Evolutionary conservation across 2,888 invertebrate species (phyloP), one percentile per base, ranked within the genome.

Genomic region (Carabus problematicus): DNA sequence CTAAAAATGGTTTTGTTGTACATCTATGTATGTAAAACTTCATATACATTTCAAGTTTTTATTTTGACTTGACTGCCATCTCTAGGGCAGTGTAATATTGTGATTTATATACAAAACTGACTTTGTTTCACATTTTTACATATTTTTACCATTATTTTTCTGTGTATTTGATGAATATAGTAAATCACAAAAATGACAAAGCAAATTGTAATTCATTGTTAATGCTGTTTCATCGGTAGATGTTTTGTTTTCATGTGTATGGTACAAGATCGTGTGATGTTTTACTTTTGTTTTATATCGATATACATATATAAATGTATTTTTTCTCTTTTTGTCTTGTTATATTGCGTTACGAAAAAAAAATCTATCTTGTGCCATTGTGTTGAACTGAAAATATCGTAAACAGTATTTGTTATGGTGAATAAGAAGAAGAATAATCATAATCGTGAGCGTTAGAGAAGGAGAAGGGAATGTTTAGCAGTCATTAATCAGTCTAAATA

Each of bases 311-410:
- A 29, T 29, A 29, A 29, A 29, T 29, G 29, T 61, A 47, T 61
- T 64, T 63, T 55, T 29, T 29, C 29, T 29, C 29, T 29, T 47
- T 41, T 52, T 45, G 45, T 45, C n/a, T n/a, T 45, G 11, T 45
- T n/a, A 45, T 54, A 42, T 39, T 61, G 61, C 47, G 47, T 61
- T 61, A 29, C 47, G 45, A 47, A 61, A 61, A 61, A 47, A 61
- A 61, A 61, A 47, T 19, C 61, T 64, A 14, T 55, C 55, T 64
- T 64, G 64, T 64, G 64, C 64, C 64, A 64, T 64, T 43, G 64
- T 64, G 64, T 64, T 64, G 55, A 64, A 47, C 56, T 16, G 52
- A 45, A 16, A 16, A 14, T 14, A 16, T 52, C 56, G 54, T 55
- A 55, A 54, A 56, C 64, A 56, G 29, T 61, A 19, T 64, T 63